Evolutionary conservation across 2,888 invertebrate species (phyloP), one percentile per base, ranked within the genome.

Genomic region (Tillus elongatus): DNA sequence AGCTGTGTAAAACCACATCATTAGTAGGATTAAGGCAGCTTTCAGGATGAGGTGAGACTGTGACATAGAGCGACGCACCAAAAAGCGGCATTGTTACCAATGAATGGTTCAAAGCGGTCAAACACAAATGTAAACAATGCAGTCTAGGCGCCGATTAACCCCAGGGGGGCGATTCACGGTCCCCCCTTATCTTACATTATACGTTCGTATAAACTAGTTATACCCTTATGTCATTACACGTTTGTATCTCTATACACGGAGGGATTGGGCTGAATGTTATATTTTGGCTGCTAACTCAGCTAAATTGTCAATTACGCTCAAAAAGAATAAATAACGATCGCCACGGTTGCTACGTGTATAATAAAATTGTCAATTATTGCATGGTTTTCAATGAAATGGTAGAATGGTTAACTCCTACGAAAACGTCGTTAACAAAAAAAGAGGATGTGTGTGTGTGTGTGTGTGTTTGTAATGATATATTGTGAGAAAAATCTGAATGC

Each of bases 51-150:
- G 51, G 56, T 54, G 56, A 55, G 50, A 53, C 53, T 57, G 57
- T 58, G 53, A 56, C 54, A 54, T 49, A 53, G 56, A 57, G 24
- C 53, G 51, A 50, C 42, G 45, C 44, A 35, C 51, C 51, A 57
- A 54, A 60, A 58, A 55, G 53, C 48, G 38, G 40, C 44, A n/a
- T n/a, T n/a, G n/a, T n/a, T n/a, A n/a, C n/a, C n/a, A n/a, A n/a
- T n/a, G 57, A 58, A 60, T 56, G 49, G 53, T 46, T 49, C 49
- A 56, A 57, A 56, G 55, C 55, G 50, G 52, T 52, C 54, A 53
- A 52, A 58, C 53, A 53, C 53, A 54, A 54, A 49, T 53, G 58
- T 59, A 61, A 59, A 62, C 60, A 62, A 61, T 60, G 52, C 49
- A 51, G 49, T 48, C 49, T 57, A 60, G 59, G 60, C 59, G 62